phyloP scores from a whole-genome alignment of 2,888 invertebrate species.

The Poecilobothrus nobilitatus region DNA sequence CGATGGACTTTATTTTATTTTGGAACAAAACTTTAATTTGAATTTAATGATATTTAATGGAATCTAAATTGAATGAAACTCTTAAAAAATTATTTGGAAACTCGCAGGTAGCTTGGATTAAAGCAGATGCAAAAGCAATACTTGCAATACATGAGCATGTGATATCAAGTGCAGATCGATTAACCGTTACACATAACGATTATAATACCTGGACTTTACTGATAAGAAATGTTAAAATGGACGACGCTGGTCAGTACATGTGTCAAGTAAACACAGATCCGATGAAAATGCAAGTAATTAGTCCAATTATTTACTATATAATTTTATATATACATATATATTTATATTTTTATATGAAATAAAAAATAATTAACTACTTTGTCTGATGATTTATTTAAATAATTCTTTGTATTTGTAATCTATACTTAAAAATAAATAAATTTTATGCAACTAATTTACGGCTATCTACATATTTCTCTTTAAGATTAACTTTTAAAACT shows the following conservation, averaged over 20 bases:
- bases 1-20: no score
- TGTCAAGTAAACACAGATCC: slow-evolving; percentile 93
- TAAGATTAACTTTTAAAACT: no score
- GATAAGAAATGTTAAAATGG: slow-evolving; percentile 73
- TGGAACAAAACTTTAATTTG: no score
- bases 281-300: slow-evolving; percentile 83
- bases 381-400: no score
- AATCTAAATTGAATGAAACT: no score
- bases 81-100: no score
- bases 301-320: slow-evolving; percentile 20
- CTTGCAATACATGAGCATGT: slow-evolving; percentile 89
- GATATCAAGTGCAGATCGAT: slow-evolving; percentile 83
- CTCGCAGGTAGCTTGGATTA: slow-evolving; percentile 96
- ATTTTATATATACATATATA: slow-evolving; percentile 3
- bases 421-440: no score
- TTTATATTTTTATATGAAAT: no score
- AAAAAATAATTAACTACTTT: no score
- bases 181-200: slow-evolving; percentile 85
- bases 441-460: not conserved
- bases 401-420: no score
- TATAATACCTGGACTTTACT: slow-evolving; percentile 89
- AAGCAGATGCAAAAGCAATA: slow-evolving; percentile 87
- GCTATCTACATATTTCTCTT: no score
- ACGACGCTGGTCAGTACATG: slow-evolving; percentile 87
- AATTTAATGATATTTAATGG: no score